Percentiles rank a stretch among this genome's conserved stretches.
Conservation (phyloP, 2,888 invertebrate species). For the Argyresthia goedartella region DNA sequence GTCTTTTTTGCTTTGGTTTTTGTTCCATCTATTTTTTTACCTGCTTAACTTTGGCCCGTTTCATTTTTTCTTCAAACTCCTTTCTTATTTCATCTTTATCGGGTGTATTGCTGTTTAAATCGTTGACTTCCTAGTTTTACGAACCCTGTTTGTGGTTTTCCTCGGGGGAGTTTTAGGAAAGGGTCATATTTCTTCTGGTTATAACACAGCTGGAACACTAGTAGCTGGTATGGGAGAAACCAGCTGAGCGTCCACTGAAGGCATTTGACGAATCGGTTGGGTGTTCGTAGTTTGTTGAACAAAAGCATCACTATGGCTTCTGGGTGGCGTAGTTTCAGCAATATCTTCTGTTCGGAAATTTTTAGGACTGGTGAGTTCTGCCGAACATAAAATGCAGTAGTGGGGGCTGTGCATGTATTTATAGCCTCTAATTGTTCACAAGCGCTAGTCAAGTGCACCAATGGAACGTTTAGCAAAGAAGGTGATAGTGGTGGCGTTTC, state of each 20-base stretch:
- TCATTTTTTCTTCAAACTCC: constrained; percentile 11
- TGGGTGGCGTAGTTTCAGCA: neutral
- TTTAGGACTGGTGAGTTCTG: neutral
- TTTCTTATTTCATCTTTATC: constrained; percentile 15
- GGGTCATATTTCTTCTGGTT: constrained; percentile 14
- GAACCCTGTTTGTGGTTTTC: constrained; percentile 4
- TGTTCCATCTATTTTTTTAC: neutral
- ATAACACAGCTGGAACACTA: constrained; percentile 8
- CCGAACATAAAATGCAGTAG: neutral
- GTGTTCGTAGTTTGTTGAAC: neutral
- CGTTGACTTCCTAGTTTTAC: constrained; percentile 12
- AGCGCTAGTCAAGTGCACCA: too few relatives aligned
- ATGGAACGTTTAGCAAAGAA: neutral
- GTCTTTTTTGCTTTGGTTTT: neutral
- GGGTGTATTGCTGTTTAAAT: constrained; percentile 19
- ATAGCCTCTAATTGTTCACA: too few relatives aligned
- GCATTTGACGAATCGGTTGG: too few relatives aligned
- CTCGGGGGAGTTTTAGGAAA: constrained; percentile 13
- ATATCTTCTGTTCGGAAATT: neutral
- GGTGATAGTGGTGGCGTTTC: neutral
- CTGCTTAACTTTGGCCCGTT: neutral
- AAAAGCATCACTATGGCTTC: neutral
- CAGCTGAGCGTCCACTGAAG: too few relatives aligned
- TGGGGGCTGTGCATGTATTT: too few relatives aligned
- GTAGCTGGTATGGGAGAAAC: neutral